Base-by-base conservation (phyloP, 2,113 vertebrate genomes). In the Calidris pugnax region DNA sequence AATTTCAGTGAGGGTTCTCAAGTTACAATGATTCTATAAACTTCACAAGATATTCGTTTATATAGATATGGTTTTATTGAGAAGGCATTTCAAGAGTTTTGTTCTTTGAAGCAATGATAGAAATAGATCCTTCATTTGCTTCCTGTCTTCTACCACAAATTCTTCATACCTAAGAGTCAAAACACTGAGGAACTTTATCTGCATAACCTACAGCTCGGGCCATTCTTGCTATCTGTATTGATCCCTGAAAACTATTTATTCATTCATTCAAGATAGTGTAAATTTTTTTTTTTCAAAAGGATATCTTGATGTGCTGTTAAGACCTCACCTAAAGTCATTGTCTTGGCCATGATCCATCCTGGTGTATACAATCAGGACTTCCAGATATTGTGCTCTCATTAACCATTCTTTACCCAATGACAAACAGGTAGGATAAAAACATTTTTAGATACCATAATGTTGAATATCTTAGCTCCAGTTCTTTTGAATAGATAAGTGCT, bases 41-140 rank as follows among this genome's bases (percentile, higher is more conserved):
- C 10, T 59, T 75, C 18, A 50, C 1, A 2, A 82, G 15, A 75
- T 87, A 84, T 53, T 81, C 0, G 51, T 95, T 95, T 59, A 51
- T 55, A 67, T 26, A 82, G 18, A 33, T 50, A 85, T 17, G 35
- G 32, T 85, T 85, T 95, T 87, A 63, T 82, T 67, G 32, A 67
- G 56, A 85, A 87, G 20, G 32, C 9, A 47, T 89, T 91, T 87
- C 30, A 84, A 62, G 80, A 94, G 24, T 94, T 97, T 80, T 87
- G 10, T 28, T 87, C 28, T 89, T 95, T 94, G 87, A 93, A 94
- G 20, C 4, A 47, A 16, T 39, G 32, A 55, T 27, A 78, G 51
- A 87, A 81, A 91, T 78, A 85, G 47, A 55, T 55, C n/a, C 13
- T 80, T 77, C 14, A 26, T 92, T 85, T 85, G 1, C 37, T 85